phyloP scores from a whole-genome alignment of 2,113 vertebrate genomes.

The Zootoca vivipara region DNA sequence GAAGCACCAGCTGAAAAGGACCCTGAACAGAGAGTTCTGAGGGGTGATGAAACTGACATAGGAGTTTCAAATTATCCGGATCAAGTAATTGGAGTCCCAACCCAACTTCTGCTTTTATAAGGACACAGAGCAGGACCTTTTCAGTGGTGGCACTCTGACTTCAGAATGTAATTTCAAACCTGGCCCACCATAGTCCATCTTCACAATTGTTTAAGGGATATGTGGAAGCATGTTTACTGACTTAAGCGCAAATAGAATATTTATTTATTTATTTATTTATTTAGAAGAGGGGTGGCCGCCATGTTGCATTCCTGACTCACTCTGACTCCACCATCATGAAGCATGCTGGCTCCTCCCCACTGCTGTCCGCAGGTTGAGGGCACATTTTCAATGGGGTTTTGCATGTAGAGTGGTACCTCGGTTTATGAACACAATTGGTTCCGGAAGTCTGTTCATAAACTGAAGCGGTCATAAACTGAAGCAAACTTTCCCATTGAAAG shows the following conservation, averaged over 20 bases:
- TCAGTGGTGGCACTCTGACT: neutral
- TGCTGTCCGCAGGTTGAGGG: no score
- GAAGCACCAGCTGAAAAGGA: neutral
- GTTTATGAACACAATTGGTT: no score
- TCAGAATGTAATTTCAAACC: neutral
- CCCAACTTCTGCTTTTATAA: neutral
- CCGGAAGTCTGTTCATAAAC: no score
- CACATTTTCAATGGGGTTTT: no score
- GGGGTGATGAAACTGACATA: neutral
- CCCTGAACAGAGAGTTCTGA: neutral
- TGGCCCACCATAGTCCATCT: neutral
- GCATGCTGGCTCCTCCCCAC: no score
- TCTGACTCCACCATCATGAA: no score
- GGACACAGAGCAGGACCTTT: neutral
- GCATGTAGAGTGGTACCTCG: no score
- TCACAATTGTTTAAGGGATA: neutral
- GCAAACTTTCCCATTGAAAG: no score
- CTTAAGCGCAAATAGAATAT: neutral
- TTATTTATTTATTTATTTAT: neutral
- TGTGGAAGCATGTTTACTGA: neutral
- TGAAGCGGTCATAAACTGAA: no score
- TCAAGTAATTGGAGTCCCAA: neutral
- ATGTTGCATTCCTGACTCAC: no score
- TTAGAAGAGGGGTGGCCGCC: neutral
- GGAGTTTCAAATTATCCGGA: neutral